A percentile compares a stretch with the other conserved stretches of the same genome.
Evolutionary conservation across 2,113 vertebrate species (phyloP).

Genomic region (Eptesicus fuscus): DNA sequence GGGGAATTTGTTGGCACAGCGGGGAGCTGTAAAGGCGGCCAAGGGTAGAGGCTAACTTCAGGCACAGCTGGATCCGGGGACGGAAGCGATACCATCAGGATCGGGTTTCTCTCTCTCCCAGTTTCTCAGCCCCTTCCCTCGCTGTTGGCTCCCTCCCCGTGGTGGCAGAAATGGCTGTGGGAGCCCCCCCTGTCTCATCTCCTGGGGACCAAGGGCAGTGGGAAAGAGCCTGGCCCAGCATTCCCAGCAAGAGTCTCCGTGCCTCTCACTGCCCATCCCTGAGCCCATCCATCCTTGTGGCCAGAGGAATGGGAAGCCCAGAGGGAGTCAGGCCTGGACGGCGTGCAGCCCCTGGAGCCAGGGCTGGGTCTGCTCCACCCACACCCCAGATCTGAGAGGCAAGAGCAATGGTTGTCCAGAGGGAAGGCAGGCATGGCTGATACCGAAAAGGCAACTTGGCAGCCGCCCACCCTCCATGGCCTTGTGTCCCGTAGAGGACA

Average conservation of each 20-base stretch:
- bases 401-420: background rate
- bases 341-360: background rate
- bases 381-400: background rate
- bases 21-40: background rate
- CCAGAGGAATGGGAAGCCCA: background rate
- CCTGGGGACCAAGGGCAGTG: background rate
- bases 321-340: too few relatives aligned
- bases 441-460: background rate
- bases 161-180: background rate
- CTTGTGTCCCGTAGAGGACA: background rate
- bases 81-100: slow-evolving; percentile 23
- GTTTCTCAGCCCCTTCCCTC: background rate
- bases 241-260: background rate
- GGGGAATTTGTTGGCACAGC: background rate
- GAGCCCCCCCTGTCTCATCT: background rate
- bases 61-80: slow-evolving; percentile 39
- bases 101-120: slow-evolving; percentile 4
- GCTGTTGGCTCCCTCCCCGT: background rate
- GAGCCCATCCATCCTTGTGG: background rate
- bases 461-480: background rate
- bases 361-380: background rate
- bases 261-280: background rate
- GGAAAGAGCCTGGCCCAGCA: background rate
- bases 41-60: slow-evolving; percentile 46
- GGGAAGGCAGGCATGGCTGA: background rate